A percentile compares a stretch with the other conserved stretches of the same genome.
Conservation (phyloP, 2,113 vertebrate genomes). For the Petrocephalus zakoni region DNA sequence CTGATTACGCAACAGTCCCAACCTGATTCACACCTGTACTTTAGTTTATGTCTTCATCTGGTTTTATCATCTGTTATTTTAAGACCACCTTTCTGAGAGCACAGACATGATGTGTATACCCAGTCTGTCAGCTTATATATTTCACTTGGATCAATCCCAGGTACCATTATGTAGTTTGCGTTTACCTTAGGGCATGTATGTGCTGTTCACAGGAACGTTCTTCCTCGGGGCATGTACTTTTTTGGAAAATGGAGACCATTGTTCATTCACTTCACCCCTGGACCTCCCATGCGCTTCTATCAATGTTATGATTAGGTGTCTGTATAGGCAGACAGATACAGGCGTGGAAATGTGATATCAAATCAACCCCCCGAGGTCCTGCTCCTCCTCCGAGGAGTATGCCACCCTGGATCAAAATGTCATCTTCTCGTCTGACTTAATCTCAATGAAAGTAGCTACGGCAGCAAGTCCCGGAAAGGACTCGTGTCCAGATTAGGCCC, state of each 20-base stretch:
- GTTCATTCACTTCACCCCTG: not conserved
- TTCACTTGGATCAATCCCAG: not conserved
- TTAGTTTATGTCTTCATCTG: conserved; percentile 1
- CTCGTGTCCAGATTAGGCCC: not conserved
- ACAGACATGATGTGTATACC: not conserved
- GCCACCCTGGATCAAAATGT: not conserved
- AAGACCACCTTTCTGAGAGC: not conserved
- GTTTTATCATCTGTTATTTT: not conserved
- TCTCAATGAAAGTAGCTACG: not conserved
- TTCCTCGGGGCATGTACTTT: not conserved
- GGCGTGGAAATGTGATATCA: conserved; percentile 1
- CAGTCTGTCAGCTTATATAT: not conserved
- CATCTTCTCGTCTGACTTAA: not conserved
- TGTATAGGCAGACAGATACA: not conserved
- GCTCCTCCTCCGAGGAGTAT: not conserved
- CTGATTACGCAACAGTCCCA: not conserved
- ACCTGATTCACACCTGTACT: not conserved
- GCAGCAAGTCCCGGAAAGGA: not conserved
- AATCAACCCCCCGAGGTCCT: not conserved
- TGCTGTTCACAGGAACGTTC: not conserved
- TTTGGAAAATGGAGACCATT: conserved; percentile 1
- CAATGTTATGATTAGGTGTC: not conserved
- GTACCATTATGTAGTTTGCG: not conserved
- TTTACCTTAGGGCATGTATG: not conserved
- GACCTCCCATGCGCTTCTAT: not conserved